Percentiles rank a stretch among this genome's conserved stretches.
Evolutionary conservation across 2,113 vertebrate genomes (phyloP).

Genomic region (Tychaedon coryphoeus): DNA sequence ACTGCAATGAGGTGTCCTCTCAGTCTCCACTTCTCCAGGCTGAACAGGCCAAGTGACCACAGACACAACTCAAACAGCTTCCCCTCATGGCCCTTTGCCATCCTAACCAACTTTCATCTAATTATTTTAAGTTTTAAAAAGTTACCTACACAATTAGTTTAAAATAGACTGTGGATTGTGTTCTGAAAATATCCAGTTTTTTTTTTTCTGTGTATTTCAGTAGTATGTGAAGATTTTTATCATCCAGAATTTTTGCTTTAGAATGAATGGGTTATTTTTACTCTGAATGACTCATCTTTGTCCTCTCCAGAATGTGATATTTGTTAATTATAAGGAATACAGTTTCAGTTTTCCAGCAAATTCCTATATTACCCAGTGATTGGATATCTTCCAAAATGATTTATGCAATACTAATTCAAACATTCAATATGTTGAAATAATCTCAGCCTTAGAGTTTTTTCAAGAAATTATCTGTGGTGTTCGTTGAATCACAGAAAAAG

Average conservation of each 20-base stretch:
- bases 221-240: neutral
- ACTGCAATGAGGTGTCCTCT: neutral
- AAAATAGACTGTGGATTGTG: neutral
- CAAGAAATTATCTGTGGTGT: neutral
- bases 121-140: neutral
- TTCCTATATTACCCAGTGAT: neutral
- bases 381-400: slow-evolving; percentile 20
- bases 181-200: neutral
- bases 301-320: neutral
- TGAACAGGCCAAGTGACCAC: neutral
- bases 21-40: neutral
- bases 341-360: neutral
- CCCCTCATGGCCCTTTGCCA: neutral
- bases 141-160: neutral
- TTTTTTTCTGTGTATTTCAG: neutral
- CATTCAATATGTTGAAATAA: neutral
- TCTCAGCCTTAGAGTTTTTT: neutral
- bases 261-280: neutral
- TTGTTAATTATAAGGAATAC: neutral
- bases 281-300: neutral
- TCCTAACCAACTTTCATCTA: neutral
- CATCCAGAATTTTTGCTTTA: neutral
- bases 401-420: slow-evolving; percentile 1
- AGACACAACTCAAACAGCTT: neutral
- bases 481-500: neutral